Conservation (phyloP, 2,888 invertebrate genomes). For the Himalopsyche japonica region DNA sequence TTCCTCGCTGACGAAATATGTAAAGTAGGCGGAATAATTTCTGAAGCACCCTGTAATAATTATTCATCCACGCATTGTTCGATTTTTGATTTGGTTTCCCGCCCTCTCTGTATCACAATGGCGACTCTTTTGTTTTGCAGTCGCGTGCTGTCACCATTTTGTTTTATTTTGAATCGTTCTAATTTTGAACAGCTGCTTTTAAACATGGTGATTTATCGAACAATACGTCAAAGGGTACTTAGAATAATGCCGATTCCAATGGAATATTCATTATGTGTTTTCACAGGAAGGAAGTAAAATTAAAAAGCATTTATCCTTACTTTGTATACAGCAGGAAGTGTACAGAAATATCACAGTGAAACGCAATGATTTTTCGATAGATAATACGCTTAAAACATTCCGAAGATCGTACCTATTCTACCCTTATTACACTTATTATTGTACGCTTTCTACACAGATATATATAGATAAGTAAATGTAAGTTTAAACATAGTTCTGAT, state of each 20-base stretch:
- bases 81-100: background rate
- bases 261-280: background rate
- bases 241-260: background rate
- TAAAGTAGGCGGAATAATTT: background rate
- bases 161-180: conserved; percentile 1
- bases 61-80: conserved; percentile 1
- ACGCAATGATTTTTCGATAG: too few species aligned
- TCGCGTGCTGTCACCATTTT: background rate
- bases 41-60: background rate
- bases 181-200: background rate
- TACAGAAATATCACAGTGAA: too few species aligned
- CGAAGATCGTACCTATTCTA: too few species aligned
- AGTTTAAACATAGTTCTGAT: too few species aligned
- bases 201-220: background rate
- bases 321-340: too few species aligned
- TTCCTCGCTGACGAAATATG: background rate
- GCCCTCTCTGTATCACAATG: conserved; percentile 9
- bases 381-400: too few species aligned
- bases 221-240: background rate
- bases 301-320: background rate
- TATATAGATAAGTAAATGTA: too few species aligned
- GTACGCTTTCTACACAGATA: too few species aligned
- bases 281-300: background rate
- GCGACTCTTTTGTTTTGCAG: conserved; percentile 2
- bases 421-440: too few species aligned